phyloP scores from a whole-genome alignment of 1,140 invertebrate genomes.

The Conopomorpha cramerella region DNA sequence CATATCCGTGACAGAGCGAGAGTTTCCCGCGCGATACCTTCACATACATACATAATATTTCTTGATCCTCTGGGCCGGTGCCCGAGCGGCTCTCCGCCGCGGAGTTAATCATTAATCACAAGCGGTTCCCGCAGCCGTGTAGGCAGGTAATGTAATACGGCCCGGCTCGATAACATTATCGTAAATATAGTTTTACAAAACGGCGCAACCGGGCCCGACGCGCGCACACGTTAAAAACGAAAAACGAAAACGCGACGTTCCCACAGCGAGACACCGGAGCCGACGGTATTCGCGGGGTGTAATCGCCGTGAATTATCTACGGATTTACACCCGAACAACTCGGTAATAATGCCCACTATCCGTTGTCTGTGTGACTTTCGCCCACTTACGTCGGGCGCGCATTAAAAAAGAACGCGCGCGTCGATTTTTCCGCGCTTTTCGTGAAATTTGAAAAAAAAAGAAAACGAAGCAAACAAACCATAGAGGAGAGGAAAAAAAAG shows the following conservation, averaged over 20 bases:
- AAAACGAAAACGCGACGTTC: conserved; percentile 19
- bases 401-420: conserved; percentile 21
- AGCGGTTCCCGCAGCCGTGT: conserved; percentile 9
- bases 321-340: conserved; percentile 26
- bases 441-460: no score
- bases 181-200: conserved; percentile 45
- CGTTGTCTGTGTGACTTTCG: conserved; percentile 11
- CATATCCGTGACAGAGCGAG: no score
- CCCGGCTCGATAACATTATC: conserved; percentile 34
- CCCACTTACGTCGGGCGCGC: no score
- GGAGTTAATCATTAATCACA: conserved; percentile 32
- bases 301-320: conserved; percentile 39
- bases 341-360: conserved; percentile 18
- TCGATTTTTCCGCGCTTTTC: neutral
- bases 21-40: no score
- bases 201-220: conserved; percentile 10
- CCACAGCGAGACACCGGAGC: conserved; percentile 27
- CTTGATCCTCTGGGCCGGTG: conserved; percentile 4
- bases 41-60: no score
- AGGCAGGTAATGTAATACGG: conserved; percentile 38
- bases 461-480: no score
- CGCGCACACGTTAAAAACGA: conserved; percentile 8
- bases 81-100: no score
- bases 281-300: conserved; percentile 18
- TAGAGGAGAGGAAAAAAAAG: no score